Conservation (phyloP, 2,797 vertebrate genomes). For the Lithobates pipiens region DNA sequence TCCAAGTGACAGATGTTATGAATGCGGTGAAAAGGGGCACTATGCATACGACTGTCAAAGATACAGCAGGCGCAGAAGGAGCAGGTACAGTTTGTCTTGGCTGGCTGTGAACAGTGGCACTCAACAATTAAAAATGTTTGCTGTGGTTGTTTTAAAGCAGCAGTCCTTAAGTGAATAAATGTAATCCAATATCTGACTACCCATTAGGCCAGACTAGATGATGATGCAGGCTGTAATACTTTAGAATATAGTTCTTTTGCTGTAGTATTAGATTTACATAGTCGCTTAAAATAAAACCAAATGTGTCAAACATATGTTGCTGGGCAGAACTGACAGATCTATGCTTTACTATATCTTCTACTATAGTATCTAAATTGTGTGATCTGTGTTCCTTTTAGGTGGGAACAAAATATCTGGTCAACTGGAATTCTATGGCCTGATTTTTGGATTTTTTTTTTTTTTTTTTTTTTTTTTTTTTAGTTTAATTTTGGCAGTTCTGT, state of each 20-base stretch:
- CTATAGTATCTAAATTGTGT: too few relatives aligned
- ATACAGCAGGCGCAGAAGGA: conserved; percentile 82
- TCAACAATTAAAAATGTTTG: neutral
- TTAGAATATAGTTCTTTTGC: neutral
- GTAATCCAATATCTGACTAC: neutral
- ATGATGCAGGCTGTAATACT: neutral
- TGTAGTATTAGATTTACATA: neutral
- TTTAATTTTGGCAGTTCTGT: neutral
- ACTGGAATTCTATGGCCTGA: too few relatives aligned
- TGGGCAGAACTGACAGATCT: neutral
- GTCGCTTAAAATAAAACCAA: neutral
- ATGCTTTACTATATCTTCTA: too few relatives aligned
- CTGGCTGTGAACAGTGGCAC: conserved; percentile 18
- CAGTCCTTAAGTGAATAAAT: conserved; percentile 7
- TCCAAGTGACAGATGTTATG: conserved; percentile 88
- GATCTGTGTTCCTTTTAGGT: too few relatives aligned
- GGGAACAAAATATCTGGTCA: too few relatives aligned
- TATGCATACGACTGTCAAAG: conserved; percentile 90
- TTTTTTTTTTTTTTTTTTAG: too few relatives aligned
- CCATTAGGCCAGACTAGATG: neutral
- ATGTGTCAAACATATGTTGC: conserved; percentile 3
- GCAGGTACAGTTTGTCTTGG: conserved; percentile 74
- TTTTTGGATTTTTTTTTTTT: too few relatives aligned
- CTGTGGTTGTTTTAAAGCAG: conserved; percentile 9
- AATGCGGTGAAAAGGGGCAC: conserved; percentile 90